A percentile compares a stretch with the other conserved stretches of the same genome.
phyloP scores from a whole-genome alignment of 2,113 vertebrate genomes.

The Diphyllodes magnificus region DNA sequence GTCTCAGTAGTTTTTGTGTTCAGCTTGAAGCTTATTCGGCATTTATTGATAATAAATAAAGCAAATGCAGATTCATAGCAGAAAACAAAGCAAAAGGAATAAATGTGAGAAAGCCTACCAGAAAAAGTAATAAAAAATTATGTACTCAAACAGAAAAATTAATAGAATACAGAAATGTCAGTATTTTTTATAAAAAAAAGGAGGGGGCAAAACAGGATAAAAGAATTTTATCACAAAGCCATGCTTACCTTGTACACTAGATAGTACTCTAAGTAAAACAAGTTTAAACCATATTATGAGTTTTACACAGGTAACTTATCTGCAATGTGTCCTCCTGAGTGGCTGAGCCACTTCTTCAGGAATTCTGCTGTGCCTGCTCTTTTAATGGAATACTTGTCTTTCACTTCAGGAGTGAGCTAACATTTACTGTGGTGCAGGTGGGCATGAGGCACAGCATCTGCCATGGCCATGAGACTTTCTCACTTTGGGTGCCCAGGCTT shows the following conservation, averaged over 20 bases:
- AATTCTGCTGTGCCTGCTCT: not conserved
- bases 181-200: too few relatives aligned
- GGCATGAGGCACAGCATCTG: not conserved
- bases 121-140: not conserved
- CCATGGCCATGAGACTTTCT: not conserved
- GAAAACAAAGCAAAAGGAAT: not conserved
- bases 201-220: not conserved
- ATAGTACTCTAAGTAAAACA: not conserved
- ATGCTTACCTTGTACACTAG: not conserved
- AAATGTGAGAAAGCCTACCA: not conserved
- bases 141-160: not conserved
- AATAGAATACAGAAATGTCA: not conserved
- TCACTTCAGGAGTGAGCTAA: not conserved
- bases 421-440: accelerated
- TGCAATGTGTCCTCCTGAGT: not conserved
- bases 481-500: not conserved
- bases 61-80: not conserved
- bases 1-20: not conserved
- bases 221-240: not conserved
- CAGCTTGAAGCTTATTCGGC: not conserved
- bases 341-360: not conserved
- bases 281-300: not conserved
- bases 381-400: not conserved
- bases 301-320: not conserved
- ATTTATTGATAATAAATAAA: not conserved